Conservation (phyloP, 2,797 vertebrate species). For the Diceros bicornis region DNA sequence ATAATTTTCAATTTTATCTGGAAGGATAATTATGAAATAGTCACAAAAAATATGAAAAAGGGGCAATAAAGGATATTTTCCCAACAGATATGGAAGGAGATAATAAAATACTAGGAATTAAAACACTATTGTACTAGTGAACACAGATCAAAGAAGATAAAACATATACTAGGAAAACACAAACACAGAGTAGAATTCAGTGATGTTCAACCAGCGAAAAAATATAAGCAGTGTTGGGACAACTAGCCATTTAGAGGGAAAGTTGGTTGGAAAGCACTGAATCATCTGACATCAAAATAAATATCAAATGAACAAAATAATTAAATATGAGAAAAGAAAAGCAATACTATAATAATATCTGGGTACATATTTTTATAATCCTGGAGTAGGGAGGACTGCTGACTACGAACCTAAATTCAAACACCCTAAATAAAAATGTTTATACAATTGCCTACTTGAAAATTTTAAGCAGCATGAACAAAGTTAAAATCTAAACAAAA, state of each 20-base stretch:
- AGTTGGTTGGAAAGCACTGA: not conserved
- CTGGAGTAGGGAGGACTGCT: not conserved
- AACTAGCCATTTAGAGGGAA: not conserved
- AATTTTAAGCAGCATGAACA: not conserved
- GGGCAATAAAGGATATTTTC: not conserved
- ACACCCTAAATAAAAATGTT: not conserved
- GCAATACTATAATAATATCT: not conserved
- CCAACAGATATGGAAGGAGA: not conserved
- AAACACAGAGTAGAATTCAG: not conserved
- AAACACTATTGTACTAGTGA: not conserved
- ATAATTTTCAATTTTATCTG: not conserved
- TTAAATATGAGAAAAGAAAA: not conserved
- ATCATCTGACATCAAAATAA: not conserved
- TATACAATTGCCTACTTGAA: not conserved
- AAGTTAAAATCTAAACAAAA: slow-evolving; percentile 28
- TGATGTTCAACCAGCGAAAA: not conserved
- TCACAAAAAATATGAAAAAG: not conserved
- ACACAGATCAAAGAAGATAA: not conserved
- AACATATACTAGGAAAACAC: not conserved
- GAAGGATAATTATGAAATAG: not conserved
- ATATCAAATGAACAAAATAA: not conserved
- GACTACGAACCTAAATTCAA: not conserved
- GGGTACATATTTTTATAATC: not conserved
- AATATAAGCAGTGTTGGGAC: not conserved
- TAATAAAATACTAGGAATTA: not conserved